Evolutionary conservation across 2,888 invertebrate species (phyloP).

Genomic region (Parnassius apollo): DNA sequence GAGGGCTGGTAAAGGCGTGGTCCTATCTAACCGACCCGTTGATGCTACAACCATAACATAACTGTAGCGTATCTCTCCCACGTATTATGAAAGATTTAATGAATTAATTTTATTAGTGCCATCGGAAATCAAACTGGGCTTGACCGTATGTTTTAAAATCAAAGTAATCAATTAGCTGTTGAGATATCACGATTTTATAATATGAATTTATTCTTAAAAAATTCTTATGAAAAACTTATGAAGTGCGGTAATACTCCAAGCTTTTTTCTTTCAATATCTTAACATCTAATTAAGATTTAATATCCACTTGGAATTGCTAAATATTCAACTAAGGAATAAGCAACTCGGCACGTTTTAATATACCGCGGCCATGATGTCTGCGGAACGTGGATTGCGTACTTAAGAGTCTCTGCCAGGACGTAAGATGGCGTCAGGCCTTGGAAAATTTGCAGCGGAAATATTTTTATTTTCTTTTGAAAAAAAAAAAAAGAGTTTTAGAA

Average conservation of each 20-base stretch:
- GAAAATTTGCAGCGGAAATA: conserved; percentile 19
- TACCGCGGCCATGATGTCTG: conserved; percentile 25
- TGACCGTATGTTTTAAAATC: no score
- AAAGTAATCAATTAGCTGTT: no score
- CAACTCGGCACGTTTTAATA: conserved; percentile 29
- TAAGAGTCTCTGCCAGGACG: conserved; percentile 25
- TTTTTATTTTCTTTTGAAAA: neutral
- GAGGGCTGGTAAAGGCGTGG: no score
- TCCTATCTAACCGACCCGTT: no score
- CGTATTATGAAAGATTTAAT: no score
- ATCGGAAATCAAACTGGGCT: no score
- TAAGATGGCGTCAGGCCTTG: conserved; percentile 27
- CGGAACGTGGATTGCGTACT: conserved; percentile 29
- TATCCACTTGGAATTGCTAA: conserved; percentile 26
- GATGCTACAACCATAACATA: no score
- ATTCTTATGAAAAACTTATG: no score
- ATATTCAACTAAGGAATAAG: conserved; percentile 24
- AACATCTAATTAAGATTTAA: conserved; percentile 22
- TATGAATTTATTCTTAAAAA: no score
- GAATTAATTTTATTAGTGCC: no score
- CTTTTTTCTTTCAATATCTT: neutral
- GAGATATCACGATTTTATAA: no score
- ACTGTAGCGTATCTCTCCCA: no score
- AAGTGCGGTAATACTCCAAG: neutral
- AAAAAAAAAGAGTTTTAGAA: neutral